Evolutionary conservation across 2,888 invertebrate genomes (phyloP).

Genomic region (Amphimallon solstitiale): DNA sequence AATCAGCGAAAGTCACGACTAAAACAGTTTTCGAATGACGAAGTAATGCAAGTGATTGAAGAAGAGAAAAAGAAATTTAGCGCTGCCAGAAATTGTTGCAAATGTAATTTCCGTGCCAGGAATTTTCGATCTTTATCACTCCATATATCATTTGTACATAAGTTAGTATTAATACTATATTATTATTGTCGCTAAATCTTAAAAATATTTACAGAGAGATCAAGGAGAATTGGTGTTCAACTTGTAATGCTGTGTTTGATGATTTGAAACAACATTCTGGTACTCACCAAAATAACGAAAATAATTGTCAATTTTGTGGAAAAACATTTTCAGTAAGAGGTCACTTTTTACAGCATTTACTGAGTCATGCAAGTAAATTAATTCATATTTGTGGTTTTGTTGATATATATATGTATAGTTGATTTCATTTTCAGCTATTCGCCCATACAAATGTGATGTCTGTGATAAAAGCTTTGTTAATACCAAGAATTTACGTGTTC

Average conservation of each 20-base stretch:
- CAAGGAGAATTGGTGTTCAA: conserved; percentile 54
- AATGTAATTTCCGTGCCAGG: conserved; percentile 51
- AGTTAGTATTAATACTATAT: conserved; percentile 46
- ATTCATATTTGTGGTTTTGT: background rate
- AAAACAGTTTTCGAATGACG: conserved; percentile 46
- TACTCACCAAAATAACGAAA: conserved; percentile 46
- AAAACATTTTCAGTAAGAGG: conserved; percentile 50
- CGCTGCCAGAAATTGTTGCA: conserved; percentile 49
- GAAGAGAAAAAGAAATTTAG: conserved; percentile 45
- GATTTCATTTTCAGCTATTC: conserved; percentile 3
- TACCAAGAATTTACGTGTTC: conserved; percentile 9
- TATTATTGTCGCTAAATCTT: conserved; percentile 11
- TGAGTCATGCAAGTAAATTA: conserved; percentile 52
- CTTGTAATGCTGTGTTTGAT: conserved; percentile 52
- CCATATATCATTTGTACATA: conserved; percentile 55
- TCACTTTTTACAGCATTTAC: conserved; percentile 55
- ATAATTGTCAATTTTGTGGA: conserved; percentile 54
- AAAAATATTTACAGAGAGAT: conserved; percentile 49
- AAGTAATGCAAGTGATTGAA: conserved; percentile 50
- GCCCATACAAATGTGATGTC: conserved; percentile 21
- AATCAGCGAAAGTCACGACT: conserved; percentile 40
- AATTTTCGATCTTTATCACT: conserved; percentile 52
- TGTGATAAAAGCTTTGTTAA: conserved; percentile 26
- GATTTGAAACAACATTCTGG: conserved; percentile 48
- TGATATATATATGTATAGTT: background rate